Conservation (phyloP, 2,888 invertebrate species). For the Conchocele bisecta region DNA sequence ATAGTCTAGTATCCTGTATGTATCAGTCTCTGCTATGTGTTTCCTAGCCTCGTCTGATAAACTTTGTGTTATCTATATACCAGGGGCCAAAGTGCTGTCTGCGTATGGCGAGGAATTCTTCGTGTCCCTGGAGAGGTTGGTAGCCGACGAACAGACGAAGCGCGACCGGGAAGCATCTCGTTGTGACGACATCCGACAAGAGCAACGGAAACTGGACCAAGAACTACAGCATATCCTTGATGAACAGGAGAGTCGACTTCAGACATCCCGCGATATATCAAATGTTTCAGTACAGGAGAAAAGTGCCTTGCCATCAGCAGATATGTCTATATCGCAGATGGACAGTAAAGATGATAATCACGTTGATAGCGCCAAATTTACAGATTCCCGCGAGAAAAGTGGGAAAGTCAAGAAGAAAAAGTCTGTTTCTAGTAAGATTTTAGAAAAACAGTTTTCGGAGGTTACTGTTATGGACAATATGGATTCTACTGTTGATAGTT, state of each 20-base stretch:
- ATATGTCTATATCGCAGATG: too few species aligned
- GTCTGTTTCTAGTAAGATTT: too few species aligned
- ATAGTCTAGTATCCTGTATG: too few species aligned
- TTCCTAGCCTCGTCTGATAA: too few species aligned
- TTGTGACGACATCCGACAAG: slow-evolving; percentile 56
- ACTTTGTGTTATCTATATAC: too few species aligned
- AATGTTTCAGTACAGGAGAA: too few species aligned
- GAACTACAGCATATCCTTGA: slow-evolving; percentile 63
- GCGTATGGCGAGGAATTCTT: slow-evolving; percentile 73
- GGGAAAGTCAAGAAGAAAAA: background rate
- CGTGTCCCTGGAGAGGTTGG: slow-evolving; percentile 60
- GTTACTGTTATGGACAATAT: too few species aligned
- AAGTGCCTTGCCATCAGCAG: too few species aligned
- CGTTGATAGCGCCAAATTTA: background rate
- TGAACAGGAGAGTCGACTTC: slow-evolving; percentile 57
- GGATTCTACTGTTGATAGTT: too few species aligned
- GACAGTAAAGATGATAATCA: background rate
- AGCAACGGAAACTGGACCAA: slow-evolving; percentile 64
- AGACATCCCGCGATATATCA: too few species aligned
- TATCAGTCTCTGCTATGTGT: too few species aligned
- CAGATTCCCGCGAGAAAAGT: background rate
- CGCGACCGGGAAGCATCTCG: slow-evolving; percentile 62
- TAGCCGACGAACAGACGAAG: slow-evolving; percentile 61
- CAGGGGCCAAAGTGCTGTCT: slow-evolving; percentile 61
- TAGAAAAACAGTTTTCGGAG: too few species aligned